Percentiles rank a stretch among this genome's conserved stretches.
Evolutionary conservation across 2,797 vertebrate species (phyloP).

Genomic region (Octomys mimax): DNA sequence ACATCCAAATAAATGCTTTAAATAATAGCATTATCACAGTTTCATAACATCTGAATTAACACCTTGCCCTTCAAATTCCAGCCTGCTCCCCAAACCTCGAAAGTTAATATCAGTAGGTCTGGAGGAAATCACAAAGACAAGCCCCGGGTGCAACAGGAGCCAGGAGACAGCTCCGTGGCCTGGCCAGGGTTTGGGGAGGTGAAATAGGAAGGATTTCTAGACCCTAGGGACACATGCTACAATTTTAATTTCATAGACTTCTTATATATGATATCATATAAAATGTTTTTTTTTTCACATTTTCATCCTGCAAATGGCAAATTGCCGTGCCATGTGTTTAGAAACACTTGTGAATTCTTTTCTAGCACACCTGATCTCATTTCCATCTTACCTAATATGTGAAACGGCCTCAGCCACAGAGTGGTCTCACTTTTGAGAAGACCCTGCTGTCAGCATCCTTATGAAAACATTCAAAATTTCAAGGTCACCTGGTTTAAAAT

Average conservation of each 20-base stretch:
- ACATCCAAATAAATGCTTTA: conserved; percentile 73
- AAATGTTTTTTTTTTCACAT: conserved; percentile 21
- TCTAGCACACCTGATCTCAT: background rate
- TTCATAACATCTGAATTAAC: conserved; percentile 76
- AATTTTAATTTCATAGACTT: background rate
- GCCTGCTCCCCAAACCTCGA: background rate
- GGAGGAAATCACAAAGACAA: background rate
- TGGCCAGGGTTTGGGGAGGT: conserved; percentile 38
- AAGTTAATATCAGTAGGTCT: conserved; percentile 60
- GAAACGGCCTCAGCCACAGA: background rate
- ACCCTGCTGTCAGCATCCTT: background rate
- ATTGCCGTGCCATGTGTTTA: background rate
- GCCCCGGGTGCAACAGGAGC: background rate
- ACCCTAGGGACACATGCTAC: background rate
- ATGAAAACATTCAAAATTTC: conserved; percentile 1
- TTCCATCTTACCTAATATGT: background rate
- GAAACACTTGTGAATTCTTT: conserved; percentile 36
- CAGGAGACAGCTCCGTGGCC: conserved; percentile 18
- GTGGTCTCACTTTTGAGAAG: background rate
- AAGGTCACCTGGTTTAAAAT: conserved; percentile 35
- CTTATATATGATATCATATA: background rate
- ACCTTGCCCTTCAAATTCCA: conserved; percentile 2
- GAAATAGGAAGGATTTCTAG: conserved; percentile 54
- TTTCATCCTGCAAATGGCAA: conserved; percentile 51
- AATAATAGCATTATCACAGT: conserved; percentile 56